phyloP scores from a whole-genome alignment of 1,140 invertebrate species.

The Temnothorax nylanderi region DNA sequence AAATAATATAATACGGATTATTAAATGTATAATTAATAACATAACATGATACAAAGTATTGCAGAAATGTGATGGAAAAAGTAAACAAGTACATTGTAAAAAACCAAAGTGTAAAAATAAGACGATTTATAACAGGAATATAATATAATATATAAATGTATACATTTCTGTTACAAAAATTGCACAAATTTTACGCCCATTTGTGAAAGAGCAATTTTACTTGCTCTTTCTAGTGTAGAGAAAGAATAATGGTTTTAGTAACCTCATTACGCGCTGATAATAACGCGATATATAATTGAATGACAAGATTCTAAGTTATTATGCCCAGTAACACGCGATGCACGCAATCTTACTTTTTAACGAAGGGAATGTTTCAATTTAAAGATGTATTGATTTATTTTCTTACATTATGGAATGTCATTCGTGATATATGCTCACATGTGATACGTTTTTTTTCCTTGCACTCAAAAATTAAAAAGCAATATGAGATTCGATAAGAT shows the following conservation, averaged over 20 bases:
- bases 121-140: background rate
- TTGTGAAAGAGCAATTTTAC: background rate
- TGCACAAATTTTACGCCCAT: background rate
- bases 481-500: background rate
- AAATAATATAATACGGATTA: background rate
- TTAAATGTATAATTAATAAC: background rate
- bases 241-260: background rate
- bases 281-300: constrained; percentile 1
- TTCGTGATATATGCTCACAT: too few relatives aligned
- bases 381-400: background rate
- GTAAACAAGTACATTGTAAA: background rate
- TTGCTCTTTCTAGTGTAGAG: background rate
- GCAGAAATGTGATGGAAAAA: background rate
- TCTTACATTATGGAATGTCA: background rate
- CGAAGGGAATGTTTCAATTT: background rate
- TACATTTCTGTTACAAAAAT: background rate
- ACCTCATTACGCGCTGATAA: background rate
- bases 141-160: background rate
- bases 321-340: background rate
- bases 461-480: constrained; percentile 6
- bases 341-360: constrained; percentile 4
- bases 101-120: background rate
- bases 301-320: background rate
- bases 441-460: background rate
- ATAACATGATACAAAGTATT: background rate